These are phyloP conservation scores for Benitochromis conjunctus DNA, from an alignment of 2,113 vertebrate species.

Conservation along the genomic window DNA sequence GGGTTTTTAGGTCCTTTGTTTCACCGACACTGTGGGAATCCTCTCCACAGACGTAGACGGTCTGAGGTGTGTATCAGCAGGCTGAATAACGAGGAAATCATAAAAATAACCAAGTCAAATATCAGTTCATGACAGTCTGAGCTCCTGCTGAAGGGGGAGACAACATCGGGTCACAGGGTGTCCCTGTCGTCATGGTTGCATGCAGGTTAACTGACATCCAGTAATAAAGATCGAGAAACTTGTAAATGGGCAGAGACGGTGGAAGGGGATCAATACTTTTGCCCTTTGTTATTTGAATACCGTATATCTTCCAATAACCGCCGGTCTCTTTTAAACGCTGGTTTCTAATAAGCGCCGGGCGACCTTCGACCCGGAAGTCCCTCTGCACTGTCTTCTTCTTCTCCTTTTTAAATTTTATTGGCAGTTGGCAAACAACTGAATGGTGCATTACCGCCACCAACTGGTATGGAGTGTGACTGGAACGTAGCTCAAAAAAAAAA, in stretches of 20 bases:
- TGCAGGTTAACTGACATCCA: neutral
- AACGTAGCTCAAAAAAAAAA: too few relatives aligned
- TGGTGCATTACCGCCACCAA: too few relatives aligned
- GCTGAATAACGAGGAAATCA: neutral
- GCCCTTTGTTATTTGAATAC: too few relatives aligned
- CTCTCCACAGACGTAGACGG: neutral
- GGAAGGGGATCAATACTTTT: accelerated
- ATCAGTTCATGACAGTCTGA: accelerated
- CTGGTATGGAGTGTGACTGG: too few relatives aligned
- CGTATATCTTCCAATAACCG: too few relatives aligned
- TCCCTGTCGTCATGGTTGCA: neutral
- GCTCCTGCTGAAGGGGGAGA: neutral
- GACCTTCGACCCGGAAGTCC: too few relatives aligned
- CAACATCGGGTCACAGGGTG: accelerated
- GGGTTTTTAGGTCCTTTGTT: neutral
- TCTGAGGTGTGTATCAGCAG: neutral
- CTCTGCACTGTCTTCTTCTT: too few relatives aligned
- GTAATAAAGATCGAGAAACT: neutral
- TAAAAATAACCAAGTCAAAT: neutral
- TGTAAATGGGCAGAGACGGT: accelerated
- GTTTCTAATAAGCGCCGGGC: too few relatives aligned
- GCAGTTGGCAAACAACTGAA: too few relatives aligned
- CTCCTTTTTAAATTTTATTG: too few relatives aligned
- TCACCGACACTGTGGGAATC: neutral
- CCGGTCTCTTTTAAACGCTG: too few relatives aligned